A percentile compares a stretch with the other conserved stretches of the same genome.
Conservation (phyloP, 1,140 invertebrate species). For the Mactra quadrangularis region DNA sequence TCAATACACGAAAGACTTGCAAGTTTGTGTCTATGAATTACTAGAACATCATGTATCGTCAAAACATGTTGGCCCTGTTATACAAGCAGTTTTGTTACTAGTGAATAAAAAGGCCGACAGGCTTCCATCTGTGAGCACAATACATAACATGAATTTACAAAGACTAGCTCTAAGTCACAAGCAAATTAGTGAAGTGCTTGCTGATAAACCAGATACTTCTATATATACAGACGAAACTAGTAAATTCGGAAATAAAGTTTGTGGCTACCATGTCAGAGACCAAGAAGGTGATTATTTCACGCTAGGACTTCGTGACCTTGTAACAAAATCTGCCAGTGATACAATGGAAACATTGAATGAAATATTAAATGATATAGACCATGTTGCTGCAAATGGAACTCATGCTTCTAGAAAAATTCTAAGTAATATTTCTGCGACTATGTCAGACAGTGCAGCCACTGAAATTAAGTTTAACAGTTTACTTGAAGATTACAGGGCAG, state of each 20-base stretch:
- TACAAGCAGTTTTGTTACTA: slow-evolving; percentile 5
- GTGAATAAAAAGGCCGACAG: slow-evolving; percentile 8
- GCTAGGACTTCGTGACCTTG: slow-evolving; percentile 17
- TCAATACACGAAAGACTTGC: slow-evolving; percentile 2
- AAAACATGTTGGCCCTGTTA: slow-evolving; percentile 21
- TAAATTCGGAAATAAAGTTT: slow-evolving; percentile 26
- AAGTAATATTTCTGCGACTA: slow-evolving; percentile 27
- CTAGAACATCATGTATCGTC: slow-evolving; percentile 14
- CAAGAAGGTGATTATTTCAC: slow-evolving; percentile 16
- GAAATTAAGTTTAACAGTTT: slow-evolving; percentile 38
- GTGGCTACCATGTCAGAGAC: slow-evolving; percentile 26
- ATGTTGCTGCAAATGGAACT: not conserved
- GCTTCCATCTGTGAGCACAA: not conserved
- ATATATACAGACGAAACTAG: slow-evolving; percentile 25
- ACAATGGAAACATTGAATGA: slow-evolving; percentile 23
- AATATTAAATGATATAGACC: slow-evolving; percentile 36
- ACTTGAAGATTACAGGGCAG: slow-evolving; percentile 17
- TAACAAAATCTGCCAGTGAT: slow-evolving; percentile 28
- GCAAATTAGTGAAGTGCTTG: slow-evolving; percentile 4
- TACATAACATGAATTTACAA: slow-evolving; percentile 37
- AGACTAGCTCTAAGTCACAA: slow-evolving; percentile 8
- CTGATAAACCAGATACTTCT: not conserved
- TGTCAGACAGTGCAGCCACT: slow-evolving; percentile 16
- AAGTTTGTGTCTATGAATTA: slow-evolving; percentile 24
- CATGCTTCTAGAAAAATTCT: slow-evolving; percentile 18